Base-by-base conservation (phyloP, 35 echinoderm and acorn worm genomes). In the Chiridota heheva region DNA sequence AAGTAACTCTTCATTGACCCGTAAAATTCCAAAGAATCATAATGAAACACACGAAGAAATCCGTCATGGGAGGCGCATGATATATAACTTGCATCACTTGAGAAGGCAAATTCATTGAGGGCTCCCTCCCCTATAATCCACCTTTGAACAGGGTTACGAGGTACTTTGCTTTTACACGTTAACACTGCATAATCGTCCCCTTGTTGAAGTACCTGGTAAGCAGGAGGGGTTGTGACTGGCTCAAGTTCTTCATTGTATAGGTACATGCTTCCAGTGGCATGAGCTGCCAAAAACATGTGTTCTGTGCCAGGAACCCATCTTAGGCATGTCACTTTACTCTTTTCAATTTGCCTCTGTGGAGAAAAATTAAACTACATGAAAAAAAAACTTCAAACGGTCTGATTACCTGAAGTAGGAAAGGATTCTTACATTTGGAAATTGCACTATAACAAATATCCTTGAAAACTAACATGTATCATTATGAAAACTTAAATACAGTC, bases 1-100 rank as follows among this genome's bases (percentile, higher is more conserved):
- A 98, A 98, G 73, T 98, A 98, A 42, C 93, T 98, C 75, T 98
- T 98, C 95, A 98, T 98, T 58, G 79, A 84, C 15, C 88, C 88
- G 49, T 85, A 84, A 34, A 88, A 66, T 44, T 98, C 95, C 89
- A 98, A 91, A 4, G 95, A 86, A 59, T 91, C 89, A 78, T 98
- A 98, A 73, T 91, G 75, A 72, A 97, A 98, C 51, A 98, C 89
- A 44, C 95, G 56, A 37, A 98, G 37, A 70, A 98, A 97, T 33
- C 95, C 89, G 69, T 98, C 95, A 37, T 98, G 95, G 6, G 95
- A 98, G 28, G 89, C 95, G 41, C 70, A 84, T n/a, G 95, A 88
- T 60, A 98, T 43, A 41, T 91, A 88, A 36, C 89, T 89, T 31
- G 89, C 79, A 40, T 98, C 89, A 7, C 86, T 73, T 5, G 95